A percentile compares a stretch with the other conserved stretches of the same genome.
phyloP scores from a whole-genome alignment of 2,113 vertebrate species.

The Lepisosteus oculatus region DNA sequence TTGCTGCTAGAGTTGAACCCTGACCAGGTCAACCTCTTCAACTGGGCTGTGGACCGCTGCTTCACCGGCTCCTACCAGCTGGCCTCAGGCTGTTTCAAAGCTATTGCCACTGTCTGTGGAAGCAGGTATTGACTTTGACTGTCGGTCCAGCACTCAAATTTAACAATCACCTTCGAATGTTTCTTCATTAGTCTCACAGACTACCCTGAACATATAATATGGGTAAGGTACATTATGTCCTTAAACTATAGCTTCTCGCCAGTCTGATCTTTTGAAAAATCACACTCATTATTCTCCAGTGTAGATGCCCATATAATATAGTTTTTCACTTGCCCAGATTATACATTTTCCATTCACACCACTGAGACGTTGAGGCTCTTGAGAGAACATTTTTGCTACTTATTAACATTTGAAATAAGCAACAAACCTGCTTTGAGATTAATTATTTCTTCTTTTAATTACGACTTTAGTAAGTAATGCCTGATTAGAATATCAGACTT shows the following conservation, averaged over 20 bases:
- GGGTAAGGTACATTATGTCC: too few relatives aligned
- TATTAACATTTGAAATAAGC: slow-evolving; percentile 12
- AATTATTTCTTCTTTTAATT: slow-evolving; percentile 6
- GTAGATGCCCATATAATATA: too few relatives aligned
- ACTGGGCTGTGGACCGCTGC: slow-evolving; percentile 97
- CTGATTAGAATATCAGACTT: slow-evolving; percentile 3
- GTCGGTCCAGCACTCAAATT: neutral
- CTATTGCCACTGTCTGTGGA: slow-evolving; percentile 94
- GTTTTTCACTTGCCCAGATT: neutral
- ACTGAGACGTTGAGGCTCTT: neutral
- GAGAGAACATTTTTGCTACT: neutral
- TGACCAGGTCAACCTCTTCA: slow-evolving; percentile 95
- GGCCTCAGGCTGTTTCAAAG: slow-evolving; percentile 96
- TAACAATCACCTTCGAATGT: too few relatives aligned
- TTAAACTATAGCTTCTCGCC: too few relatives aligned
- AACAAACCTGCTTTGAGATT: slow-evolving; percentile 1
- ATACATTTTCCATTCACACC: neutral
- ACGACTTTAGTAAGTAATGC: neutral
- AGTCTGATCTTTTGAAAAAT: too few relatives aligned
- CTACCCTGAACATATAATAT: too few relatives aligned
- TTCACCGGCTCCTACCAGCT: slow-evolving; percentile 96
- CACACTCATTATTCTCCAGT: too few relatives aligned
- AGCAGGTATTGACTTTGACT: slow-evolving; percentile 74
- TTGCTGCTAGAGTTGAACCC: slow-evolving; percentile 93
- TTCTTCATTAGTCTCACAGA: too few relatives aligned